phyloP scores from a whole-genome alignment of 1,140 invertebrate genomes.

The Heliconius congener region DNA sequence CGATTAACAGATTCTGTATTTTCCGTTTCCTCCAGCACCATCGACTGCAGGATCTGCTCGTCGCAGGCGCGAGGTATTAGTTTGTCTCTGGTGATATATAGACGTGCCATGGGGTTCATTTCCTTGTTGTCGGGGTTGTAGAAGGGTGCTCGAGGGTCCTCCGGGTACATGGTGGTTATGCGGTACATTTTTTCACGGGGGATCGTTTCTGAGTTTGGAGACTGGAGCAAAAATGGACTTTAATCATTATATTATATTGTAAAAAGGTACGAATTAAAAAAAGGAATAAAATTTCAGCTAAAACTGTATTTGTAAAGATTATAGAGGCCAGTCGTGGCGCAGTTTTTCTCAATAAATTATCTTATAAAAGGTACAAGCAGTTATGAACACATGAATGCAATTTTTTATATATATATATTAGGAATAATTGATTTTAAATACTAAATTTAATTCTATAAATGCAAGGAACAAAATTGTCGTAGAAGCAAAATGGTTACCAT shows the following conservation, averaged over 20 bases:
- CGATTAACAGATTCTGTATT: conserved; percentile 87
- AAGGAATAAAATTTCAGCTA: too few relatives aligned
- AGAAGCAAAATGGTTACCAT: conserved; percentile 93
- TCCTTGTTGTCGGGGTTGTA: conserved; percentile 88
- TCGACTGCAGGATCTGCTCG: conserved; percentile 83
- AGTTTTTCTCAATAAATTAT: too few relatives aligned
- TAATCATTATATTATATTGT: neutral
- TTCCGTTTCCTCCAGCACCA: conserved; percentile 85
- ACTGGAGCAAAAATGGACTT: conserved; percentile 81
- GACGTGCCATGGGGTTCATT: conserved; percentile 92
- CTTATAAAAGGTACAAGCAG: too few relatives aligned
- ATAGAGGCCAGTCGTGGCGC: too few relatives aligned
- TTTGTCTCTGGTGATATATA: conserved; percentile 87
- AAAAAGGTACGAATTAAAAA: too few relatives aligned
- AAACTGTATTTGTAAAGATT: too few relatives aligned
- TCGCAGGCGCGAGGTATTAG: conserved; percentile 88
- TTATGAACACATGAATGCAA: too few relatives aligned
- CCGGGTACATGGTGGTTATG: conserved; percentile 93
- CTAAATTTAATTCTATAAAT: neutral
- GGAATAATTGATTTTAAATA: too few relatives aligned
- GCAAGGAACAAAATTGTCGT: conserved; percentile 58
- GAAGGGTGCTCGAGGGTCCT: conserved; percentile 94
- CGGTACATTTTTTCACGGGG: conserved; percentile 94
- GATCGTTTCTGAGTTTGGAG: conserved; percentile 91
- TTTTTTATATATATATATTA: too few relatives aligned